A percentile compares a stretch with the other conserved stretches of the same genome.
These are phyloP conservation scores for Chrysolina haemoptera DNA, from an alignment of 2,888 invertebrate genomes.

Conservation along the genomic window DNA sequence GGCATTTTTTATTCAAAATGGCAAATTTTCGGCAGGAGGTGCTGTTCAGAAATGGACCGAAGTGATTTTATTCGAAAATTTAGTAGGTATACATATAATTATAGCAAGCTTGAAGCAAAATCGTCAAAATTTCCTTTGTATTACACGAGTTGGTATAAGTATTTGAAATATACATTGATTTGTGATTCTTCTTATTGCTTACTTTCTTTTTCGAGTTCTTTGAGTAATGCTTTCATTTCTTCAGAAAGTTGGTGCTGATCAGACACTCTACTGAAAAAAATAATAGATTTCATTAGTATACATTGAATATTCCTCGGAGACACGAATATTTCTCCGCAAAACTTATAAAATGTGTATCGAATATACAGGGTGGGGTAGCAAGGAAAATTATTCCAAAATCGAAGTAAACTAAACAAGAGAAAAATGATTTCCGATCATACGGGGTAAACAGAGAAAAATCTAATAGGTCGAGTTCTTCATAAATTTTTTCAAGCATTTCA, in stretches of 20 bases:
- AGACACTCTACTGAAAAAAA: slow-evolving; percentile 60
- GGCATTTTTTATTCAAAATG: slow-evolving; percentile 39
- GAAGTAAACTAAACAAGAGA: too few relatives aligned
- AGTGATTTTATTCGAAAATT: slow-evolving; percentile 19
- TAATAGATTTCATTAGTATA: slow-evolving; percentile 28
- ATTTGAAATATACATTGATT: slow-evolving; percentile 39
- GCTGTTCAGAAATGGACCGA: slow-evolving; percentile 35
- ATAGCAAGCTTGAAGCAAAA: slow-evolving; percentile 42
- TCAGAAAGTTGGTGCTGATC: slow-evolving; percentile 69
- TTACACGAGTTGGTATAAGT: slow-evolving; percentile 46
- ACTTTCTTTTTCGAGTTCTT: slow-evolving; percentile 67
- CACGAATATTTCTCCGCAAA: too few relatives aligned
- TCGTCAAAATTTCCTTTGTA: slow-evolving; percentile 29
- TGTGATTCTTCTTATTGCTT: slow-evolving; percentile 64
- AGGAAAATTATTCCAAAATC: too few relatives aligned
- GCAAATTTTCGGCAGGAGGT: slow-evolving; percentile 43
- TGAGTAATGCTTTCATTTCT: slow-evolving; percentile 68
- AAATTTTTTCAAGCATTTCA: too few relatives aligned
- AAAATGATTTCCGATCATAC: too few relatives aligned
- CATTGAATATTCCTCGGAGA: not conserved
- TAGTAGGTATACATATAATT: not conserved
- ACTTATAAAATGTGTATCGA: too few relatives aligned
- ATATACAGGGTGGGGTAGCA: too few relatives aligned
- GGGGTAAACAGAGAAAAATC: too few relatives aligned
- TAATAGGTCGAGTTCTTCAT: too few relatives aligned